These are phyloP conservation scores for Zaprionus gabonicus DNA, from an alignment of 1,140 invertebrate genomes.

Conservation along the genomic window DNA sequence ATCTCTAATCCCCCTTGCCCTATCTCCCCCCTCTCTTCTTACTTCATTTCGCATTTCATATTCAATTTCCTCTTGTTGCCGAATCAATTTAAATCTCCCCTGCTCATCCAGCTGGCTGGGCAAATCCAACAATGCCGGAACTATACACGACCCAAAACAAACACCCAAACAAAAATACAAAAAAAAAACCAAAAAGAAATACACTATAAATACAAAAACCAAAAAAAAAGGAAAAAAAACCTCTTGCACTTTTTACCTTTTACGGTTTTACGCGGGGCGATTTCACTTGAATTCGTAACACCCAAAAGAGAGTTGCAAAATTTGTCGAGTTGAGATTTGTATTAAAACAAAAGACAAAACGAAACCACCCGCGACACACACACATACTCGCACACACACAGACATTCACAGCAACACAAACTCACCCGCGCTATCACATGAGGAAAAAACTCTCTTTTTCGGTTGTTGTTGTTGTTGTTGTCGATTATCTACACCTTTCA, in stretches of 20 bases:
- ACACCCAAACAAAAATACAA: slow-evolving; percentile 11
- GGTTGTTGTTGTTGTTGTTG: slow-evolving; percentile 30
- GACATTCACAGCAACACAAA: slow-evolving; percentile 44
- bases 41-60: slow-evolving; percentile 52
- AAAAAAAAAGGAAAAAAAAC: slow-evolving; percentile 31
- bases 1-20: slow-evolving; percentile 13
- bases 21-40: neutral
- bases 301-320: slow-evolving; percentile 62
- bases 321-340: slow-evolving; percentile 62
- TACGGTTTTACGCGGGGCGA: slow-evolving; percentile 55
- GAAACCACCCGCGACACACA: slow-evolving; percentile 74
- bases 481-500: slow-evolving; percentile 81
- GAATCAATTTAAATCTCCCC: slow-evolving; percentile 74
- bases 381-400: slow-evolving; percentile 31
- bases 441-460: slow-evolving; percentile 71
- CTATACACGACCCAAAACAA: slow-evolving; percentile 69
- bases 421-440: slow-evolving; percentile 75
- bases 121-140: slow-evolving; percentile 72
- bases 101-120: slow-evolving; percentile 41
- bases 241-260: slow-evolving; percentile 75
- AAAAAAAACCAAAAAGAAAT: slow-evolving; percentile 13
- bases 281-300: slow-evolving; percentile 82
- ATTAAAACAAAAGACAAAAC: slow-evolving; percentile 72
- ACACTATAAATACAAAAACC: slow-evolving; percentile 10
- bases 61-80: slow-evolving; percentile 74